Conservation (phyloP, 2,797 vertebrate species). For the Aulostomus chinensis region DNA sequence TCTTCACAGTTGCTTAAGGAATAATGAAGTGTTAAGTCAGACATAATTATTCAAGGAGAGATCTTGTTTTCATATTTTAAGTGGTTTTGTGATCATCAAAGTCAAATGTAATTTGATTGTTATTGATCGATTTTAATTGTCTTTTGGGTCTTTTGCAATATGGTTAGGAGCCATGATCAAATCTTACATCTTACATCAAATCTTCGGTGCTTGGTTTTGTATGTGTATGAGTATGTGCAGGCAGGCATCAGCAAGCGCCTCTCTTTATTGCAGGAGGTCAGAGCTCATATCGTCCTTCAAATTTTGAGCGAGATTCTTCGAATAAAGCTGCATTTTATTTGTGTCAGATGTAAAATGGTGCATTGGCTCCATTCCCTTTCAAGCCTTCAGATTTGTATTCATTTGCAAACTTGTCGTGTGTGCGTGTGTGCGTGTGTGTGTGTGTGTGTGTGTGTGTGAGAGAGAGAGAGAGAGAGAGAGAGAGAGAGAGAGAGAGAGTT, state of each 20-base stretch:
- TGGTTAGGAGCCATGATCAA: constrained; percentile 27
- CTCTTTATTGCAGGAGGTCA: constrained; percentile 43
- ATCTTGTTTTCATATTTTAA: constrained; percentile 33
- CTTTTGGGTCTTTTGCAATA: background rate
- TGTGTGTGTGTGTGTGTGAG: constrained; percentile 2
- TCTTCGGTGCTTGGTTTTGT: constrained; percentile 34
- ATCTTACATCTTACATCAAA: too few relatives aligned
- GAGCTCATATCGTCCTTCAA: constrained; percentile 60
- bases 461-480: constrained; percentile 15
- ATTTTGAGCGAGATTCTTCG: constrained; percentile 59
- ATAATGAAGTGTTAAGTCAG: constrained; percentile 18
- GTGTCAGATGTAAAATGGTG: constrained; percentile 67
- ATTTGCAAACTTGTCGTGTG: constrained; percentile 6
- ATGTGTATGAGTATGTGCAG: constrained; percentile 8
- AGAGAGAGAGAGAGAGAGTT: constrained; percentile 31
- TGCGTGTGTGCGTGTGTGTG: background rate
- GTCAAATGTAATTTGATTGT: constrained; percentile 24
- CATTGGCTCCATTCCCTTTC: constrained; percentile 53
- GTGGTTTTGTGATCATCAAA: constrained; percentile 41
- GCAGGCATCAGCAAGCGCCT: background rate
- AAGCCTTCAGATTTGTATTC: constrained; percentile 52
- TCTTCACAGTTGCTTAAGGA: constrained; percentile 45
- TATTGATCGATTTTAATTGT: constrained; percentile 44
- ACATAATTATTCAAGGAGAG: constrained; percentile 20
- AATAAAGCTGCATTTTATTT: constrained; percentile 68